These are phyloP conservation scores for Erithacus rubecula DNA, from an alignment of 2,797 vertebrate species.

Conservation along the genomic window DNA sequence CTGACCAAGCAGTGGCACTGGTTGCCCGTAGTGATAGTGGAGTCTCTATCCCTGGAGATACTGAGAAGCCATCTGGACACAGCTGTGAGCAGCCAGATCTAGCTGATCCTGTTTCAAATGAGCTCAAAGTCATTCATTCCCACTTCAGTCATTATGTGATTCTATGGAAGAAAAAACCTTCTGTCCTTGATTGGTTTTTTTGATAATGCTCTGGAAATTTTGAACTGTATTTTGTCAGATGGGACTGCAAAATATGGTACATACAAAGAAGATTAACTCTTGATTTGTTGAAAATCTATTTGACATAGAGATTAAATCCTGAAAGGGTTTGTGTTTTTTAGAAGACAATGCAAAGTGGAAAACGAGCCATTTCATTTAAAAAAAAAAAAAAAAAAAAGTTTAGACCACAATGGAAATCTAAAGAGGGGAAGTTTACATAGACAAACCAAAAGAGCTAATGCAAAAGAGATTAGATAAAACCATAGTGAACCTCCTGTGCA, in stretches of 20 bases:
- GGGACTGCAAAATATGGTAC: not conserved
- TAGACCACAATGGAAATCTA: not conserved
- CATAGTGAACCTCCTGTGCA: fast-evolving
- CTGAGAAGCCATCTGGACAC: not conserved
- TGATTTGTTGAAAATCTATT: not conserved
- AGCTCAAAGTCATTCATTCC: not conserved
- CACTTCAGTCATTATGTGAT: not conserved
- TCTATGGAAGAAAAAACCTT: not conserved
- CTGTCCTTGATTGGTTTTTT: not conserved
- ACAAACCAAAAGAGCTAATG: not conserved
- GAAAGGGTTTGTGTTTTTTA: not conserved
- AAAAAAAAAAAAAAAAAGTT: not conserved
- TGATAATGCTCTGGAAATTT: not conserved
- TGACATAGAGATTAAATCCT: not conserved
- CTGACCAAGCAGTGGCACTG: not conserved
- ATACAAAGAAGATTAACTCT: not conserved
- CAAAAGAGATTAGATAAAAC: not conserved
- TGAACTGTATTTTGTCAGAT: not conserved
- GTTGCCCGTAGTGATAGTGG: not conserved
- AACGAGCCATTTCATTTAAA: not conserved
- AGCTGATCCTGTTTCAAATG: not conserved
- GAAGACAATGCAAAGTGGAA: not conserved
- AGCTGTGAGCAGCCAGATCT: not conserved
- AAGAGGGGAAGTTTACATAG: not conserved
- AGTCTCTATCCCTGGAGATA: not conserved